Conservation (phyloP, 2,888 invertebrate species). For the Amphimallon solstitiale region DNA sequence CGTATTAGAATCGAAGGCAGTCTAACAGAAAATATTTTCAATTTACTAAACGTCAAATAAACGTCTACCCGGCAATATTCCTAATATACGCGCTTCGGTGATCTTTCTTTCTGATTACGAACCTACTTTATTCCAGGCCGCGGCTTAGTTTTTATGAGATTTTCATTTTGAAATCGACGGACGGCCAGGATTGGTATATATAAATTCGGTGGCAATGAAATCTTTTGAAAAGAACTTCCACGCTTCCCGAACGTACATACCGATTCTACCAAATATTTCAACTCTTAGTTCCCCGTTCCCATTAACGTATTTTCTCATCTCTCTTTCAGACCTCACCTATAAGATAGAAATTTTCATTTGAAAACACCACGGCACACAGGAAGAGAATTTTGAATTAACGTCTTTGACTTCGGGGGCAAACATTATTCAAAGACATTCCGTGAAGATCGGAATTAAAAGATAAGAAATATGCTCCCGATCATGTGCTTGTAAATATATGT, state of each 20-base stretch:
- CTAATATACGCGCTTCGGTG: conserved; percentile 24
- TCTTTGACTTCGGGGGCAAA: conserved; percentile 25
- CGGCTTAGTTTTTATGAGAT: conserved; percentile 32
- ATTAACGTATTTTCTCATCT: conserved; percentile 16
- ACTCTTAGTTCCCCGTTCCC: conserved; percentile 4
- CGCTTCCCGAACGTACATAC: conserved; percentile 10
- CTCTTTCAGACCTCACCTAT: conserved; percentile 26
- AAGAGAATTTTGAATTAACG: conserved; percentile 29
- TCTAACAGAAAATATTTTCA: conserved; percentile 31
- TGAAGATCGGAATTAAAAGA: conserved; percentile 21
- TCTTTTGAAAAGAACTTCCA: conserved; percentile 17
- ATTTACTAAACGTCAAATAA: conserved; percentile 33
- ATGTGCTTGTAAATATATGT: too few relatives aligned
- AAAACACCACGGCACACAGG: not conserved
- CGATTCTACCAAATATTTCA: conserved; percentile 12
- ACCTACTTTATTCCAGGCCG: conserved; percentile 25
- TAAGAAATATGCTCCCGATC: not conserved
- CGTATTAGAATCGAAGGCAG: conserved; percentile 24
- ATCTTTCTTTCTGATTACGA: conserved; percentile 23
- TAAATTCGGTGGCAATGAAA: conserved; percentile 27
- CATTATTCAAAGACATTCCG: conserved; percentile 26
- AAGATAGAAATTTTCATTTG: conserved; percentile 26
- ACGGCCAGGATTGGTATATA: conserved; percentile 22
- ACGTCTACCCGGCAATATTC: conserved; percentile 26
- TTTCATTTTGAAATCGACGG: conserved; percentile 31